These are phyloP conservation scores for Pseudeuparius sepicola DNA, from an alignment of 2,888 invertebrate genomes.

Conservation along the genomic window DNA sequence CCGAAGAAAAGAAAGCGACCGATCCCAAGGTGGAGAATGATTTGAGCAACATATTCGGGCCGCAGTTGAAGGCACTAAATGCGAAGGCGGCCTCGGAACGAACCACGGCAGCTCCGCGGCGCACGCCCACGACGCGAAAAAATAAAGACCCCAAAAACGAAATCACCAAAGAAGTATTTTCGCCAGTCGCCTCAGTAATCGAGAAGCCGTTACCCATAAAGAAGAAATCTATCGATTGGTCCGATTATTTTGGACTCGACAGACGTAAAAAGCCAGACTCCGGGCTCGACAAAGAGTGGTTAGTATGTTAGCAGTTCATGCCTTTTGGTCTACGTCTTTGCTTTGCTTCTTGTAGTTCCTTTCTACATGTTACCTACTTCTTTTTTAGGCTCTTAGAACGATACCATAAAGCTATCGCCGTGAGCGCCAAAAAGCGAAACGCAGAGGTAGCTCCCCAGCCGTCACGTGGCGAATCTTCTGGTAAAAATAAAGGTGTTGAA, in stretches of 20 bases:
- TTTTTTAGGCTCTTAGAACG: conserved; percentile 40
- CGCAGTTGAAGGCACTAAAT: conserved; percentile 12
- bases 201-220: conserved; percentile 44
- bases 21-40: conserved; percentile 63
- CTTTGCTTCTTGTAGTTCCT: no score
- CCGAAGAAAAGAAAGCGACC: conserved; percentile 38
- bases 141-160: conserved; percentile 20
- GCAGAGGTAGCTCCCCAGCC: conserved; percentile 32
- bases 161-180: conserved; percentile 35
- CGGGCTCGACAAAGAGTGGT: conserved; percentile 46
- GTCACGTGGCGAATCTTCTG: no score
- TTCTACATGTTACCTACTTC: background rate
- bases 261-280: conserved; percentile 57
- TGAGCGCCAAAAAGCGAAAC: conserved; percentile 32
- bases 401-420: conserved; percentile 44
- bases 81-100: conserved; percentile 15
- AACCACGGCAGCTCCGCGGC: conserved; percentile 11
- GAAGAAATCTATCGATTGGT: conserved; percentile 81
- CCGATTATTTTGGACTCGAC: conserved; percentile 78
- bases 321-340: no score
- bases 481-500: no score
- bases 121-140: conserved; percentile 17
- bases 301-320: no score
- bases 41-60: conserved; percentile 55
- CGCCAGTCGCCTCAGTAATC: conserved; percentile 30